phyloP scores from a whole-genome alignment of 1,140 invertebrate species.

The Ruditapes philippinarum region DNA sequence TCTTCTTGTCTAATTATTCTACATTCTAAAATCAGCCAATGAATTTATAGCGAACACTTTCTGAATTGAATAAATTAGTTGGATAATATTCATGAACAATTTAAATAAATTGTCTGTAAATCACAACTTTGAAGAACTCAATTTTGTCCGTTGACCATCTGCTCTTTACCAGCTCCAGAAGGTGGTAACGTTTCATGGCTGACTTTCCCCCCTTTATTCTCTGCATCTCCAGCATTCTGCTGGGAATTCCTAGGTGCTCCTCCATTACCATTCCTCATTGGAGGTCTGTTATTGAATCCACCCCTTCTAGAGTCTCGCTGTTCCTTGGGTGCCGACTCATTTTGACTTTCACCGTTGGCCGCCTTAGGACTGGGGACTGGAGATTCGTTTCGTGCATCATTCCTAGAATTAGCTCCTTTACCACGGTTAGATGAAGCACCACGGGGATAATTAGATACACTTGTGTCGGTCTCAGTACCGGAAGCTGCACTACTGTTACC shows the following conservation, averaged over 20 bases:
- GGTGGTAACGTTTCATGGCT: slow-evolving; percentile 69
- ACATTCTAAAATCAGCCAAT: slow-evolving; percentile 39
- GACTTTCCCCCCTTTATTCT: slow-evolving; percentile 75
- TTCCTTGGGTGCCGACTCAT: slow-evolving; percentile 66
- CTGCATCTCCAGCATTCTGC: slow-evolving; percentile 79
- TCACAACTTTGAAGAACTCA: not conserved
- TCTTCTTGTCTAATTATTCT: slow-evolving; percentile 21
- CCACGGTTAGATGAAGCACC: slow-evolving; percentile 35
- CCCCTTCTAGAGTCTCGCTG: slow-evolving; percentile 66
- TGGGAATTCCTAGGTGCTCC: slow-evolving; percentile 65
- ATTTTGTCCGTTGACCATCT: slow-evolving; percentile 81
- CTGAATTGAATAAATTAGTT: slow-evolving; percentile 23
- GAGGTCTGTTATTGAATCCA: not conserved
- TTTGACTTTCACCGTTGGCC: slow-evolving; percentile 20
- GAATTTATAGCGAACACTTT: slow-evolving; percentile 24
- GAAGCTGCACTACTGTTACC: slow-evolving; percentile 81
- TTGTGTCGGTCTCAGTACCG: slow-evolving; percentile 85
- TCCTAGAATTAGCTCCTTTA: slow-evolving; percentile 25
- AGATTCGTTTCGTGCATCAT: slow-evolving; percentile 59
- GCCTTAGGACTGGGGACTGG: slow-evolving; percentile 57
- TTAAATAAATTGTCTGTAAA: not conserved
- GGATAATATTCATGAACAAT: slow-evolving; percentile 29
- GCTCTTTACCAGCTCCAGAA: slow-evolving; percentile 67
- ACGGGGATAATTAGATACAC: slow-evolving; percentile 79
- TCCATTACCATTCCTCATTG: slow-evolving; percentile 22